Evolutionary conservation across 2,797 vertebrate genomes (phyloP).

Genomic region (Notolabrus celidotus): DNA sequence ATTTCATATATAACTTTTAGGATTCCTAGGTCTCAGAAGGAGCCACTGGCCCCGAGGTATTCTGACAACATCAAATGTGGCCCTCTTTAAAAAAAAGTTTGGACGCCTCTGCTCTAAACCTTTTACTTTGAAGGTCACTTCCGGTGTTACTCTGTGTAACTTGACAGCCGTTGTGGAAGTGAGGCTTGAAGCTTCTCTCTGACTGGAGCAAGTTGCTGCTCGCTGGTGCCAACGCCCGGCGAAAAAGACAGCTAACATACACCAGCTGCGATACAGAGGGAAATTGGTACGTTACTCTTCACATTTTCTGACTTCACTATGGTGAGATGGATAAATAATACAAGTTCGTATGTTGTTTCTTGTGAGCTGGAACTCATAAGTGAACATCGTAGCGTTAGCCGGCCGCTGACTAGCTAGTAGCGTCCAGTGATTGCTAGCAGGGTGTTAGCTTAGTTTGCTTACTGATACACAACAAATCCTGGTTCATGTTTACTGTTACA

Average conservation of each 20-base stretch:
- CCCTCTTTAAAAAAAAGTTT: too few relatives aligned
- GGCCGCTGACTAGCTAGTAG: constrained; percentile 49
- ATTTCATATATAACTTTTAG: too few relatives aligned
- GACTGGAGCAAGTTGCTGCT: constrained; percentile 66
- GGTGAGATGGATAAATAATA: not conserved
- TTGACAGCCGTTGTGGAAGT: constrained; percentile 37
- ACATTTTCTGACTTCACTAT: not conserved
- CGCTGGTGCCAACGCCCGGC: constrained; percentile 86
- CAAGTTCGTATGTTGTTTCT: not conserved
- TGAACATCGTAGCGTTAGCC: constrained; percentile 37
- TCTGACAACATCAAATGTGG: too few relatives aligned
- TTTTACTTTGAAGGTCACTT: constrained; percentile 50
- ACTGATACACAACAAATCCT: constrained; percentile 2
- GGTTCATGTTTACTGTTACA: too few relatives aligned
- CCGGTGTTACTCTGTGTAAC: constrained; percentile 5
- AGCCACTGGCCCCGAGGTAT: too few relatives aligned
- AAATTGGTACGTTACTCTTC: constrained; percentile 55
- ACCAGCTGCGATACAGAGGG: constrained; percentile 32
- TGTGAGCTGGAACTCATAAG: not conserved
- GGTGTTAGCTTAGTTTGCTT: constrained; percentile 39
- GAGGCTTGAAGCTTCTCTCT: constrained; percentile 21
- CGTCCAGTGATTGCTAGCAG: constrained; percentile 36
- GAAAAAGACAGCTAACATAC: constrained; percentile 56
- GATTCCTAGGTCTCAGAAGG: too few relatives aligned
- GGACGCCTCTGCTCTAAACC: too few relatives aligned